Base-by-base conservation (phyloP, 2,888 invertebrate species). In the Watsonalla binaria region DNA sequence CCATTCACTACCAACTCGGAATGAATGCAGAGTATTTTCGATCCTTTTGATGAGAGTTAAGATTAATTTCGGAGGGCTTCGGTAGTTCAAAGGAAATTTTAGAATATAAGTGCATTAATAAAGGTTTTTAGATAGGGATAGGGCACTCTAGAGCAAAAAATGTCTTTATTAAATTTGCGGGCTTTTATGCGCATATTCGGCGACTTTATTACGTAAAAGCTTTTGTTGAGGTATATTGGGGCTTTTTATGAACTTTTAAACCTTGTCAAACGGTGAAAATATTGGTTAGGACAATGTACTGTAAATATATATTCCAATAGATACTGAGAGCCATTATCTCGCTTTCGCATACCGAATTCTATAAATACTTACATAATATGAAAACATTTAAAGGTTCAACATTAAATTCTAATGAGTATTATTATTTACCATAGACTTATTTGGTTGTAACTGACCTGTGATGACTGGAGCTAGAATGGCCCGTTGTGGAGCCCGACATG, bases 51-150 rank as follows among this genome's bases (percentile, higher is more conserved):
- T 82, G 84, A 84, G 76, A 79, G 78, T 78, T 82, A 84, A 88
- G 87, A 89, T 90, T 89, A 89, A 89, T 90, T 85, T 86, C 76
- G 80, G 76, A 76, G 86, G 82, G 84, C 65, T 78, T 75, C 67
- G 68, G 69, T 63, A 72, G 78, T 78, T 86, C 87, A 90, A 90
- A 87, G 85, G 86, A 84, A 84, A 83, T 85, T 88, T 86, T 84
- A 80, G 86, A 86, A 87, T 85, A 81, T 87, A 88, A 88, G 87
- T 89, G 86, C 86, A 90, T 89, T 87, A 87, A 86, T 90, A 84
- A 86, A 87, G 78, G 80, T 82, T 82, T 82, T 79, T 82, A 78
- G 74, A 78, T 77, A 80, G 84, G 74, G 74, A 78, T 77, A 80
- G 84, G 74, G 82, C 77, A 82, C 82, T 86, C 79, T 77, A 75